A percentile compares a stretch with the other conserved stretches of the same genome.
These are phyloP conservation scores for Cherax quadricarinatus DNA, from an alignment of 1,140 invertebrate species.

Conservation along the genomic window DNA sequence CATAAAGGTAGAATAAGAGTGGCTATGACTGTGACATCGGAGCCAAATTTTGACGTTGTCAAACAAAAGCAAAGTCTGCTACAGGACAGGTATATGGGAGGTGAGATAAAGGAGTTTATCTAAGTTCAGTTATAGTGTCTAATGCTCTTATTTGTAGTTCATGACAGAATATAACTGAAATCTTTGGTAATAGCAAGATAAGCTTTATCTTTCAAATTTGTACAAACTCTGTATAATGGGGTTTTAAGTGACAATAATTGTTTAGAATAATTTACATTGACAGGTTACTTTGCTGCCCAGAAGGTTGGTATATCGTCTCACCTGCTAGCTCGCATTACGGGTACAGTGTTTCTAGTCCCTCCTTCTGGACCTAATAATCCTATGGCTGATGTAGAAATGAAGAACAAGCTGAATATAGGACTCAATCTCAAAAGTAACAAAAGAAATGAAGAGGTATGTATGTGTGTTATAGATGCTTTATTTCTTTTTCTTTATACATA, in stretches of 20 bases:
- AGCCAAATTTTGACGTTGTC: conserved; percentile 68
- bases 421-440: conserved; percentile 95
- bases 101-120: conserved; percentile 54
- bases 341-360: conserved; percentile 77
- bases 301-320: conserved; percentile 82
- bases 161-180: too few species aligned
- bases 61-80: conserved; percentile 64
- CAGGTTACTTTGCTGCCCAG: conserved; percentile 77
- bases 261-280: neutral
- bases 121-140: too few species aligned
- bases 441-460: conserved; percentile 82
- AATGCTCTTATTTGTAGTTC: too few species aligned
- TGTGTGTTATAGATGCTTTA: too few species aligned
- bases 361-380: conserved; percentile 31
- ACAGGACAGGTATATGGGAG: conserved; percentile 75
- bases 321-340: conserved; percentile 89
- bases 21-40: conserved; percentile 51
- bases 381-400: conserved; percentile 63
- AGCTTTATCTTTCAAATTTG: too few species aligned
- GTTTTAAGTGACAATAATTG: too few species aligned
- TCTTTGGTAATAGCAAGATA: too few species aligned
- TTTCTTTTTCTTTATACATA: too few species aligned
- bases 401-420: conserved; percentile 88
- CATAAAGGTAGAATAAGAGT: conserved; percentile 71
- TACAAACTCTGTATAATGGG: too few species aligned